A percentile compares a stretch with the other conserved stretches of the same genome.
Evolutionary conservation across 2,113 vertebrate species (phyloP).

Genomic region (Podilymbus podiceps): DNA sequence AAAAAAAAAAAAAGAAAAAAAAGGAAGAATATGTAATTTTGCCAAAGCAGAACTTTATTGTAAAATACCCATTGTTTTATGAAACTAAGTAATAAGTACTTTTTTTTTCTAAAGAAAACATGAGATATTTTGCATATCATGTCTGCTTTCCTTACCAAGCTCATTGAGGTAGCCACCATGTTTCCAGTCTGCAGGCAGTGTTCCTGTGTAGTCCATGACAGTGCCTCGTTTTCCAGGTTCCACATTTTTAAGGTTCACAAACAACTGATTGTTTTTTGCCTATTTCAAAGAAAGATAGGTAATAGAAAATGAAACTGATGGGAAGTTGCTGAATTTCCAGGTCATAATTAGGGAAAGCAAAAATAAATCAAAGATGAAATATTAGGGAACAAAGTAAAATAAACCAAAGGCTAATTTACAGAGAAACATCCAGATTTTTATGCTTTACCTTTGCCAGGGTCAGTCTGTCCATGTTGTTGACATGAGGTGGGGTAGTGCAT

Average conservation of each 20-base stretch:
- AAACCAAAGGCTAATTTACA: neutral
- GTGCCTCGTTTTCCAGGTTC: conserved; percentile 80
- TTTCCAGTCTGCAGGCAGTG: conserved; percentile 93
- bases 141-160: conserved; percentile 75
- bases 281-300: conserved; percentile 43
- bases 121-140: neutral
- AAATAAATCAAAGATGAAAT: neutral
- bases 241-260: conserved; percentile 85
- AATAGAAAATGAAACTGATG: neutral
- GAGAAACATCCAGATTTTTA: neutral
- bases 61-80: neutral
- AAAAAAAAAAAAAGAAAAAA: neutral
- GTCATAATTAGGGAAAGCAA: neutral
- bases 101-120: neutral
- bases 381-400: neutral
- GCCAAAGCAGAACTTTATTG: neutral
- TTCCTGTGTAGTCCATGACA: conserved; percentile 78
- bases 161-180: conserved; percentile 89
- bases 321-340: neutral
- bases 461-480: conserved; percentile 77
- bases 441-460: conserved; percentile 82
- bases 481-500: conserved; percentile 77
- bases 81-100: neutral
- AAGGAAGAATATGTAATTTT: neutral
- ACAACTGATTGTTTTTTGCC: conserved; percentile 85